These are phyloP conservation scores for Syncerus caffer DNA, from an alignment of 2,797 vertebrate genomes.

Conservation along the genomic window DNA sequence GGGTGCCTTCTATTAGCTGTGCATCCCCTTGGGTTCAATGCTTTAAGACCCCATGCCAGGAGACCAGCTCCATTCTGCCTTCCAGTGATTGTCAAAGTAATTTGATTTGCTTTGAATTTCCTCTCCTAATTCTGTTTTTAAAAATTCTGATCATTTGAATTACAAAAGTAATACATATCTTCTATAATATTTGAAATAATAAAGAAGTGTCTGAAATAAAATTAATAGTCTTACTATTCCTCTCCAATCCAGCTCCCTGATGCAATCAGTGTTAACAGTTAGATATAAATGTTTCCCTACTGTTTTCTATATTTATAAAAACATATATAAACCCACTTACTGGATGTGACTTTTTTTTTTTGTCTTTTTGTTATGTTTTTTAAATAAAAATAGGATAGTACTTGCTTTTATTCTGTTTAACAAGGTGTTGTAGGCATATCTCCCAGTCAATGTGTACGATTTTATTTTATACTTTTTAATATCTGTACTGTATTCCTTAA, in stretches of 20 bases:
- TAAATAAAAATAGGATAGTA: not conserved
- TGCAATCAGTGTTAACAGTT: not conserved
- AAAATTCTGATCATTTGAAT: slow-evolving; percentile 4
- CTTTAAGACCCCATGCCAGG: not conserved
- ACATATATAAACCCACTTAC: not conserved
- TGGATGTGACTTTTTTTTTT: not conserved
- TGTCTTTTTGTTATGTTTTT: not conserved
- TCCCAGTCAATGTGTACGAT: not conserved
- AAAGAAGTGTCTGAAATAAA: slow-evolving; percentile 39
- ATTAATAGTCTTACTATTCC: not conserved
- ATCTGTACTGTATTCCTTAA: not conserved
- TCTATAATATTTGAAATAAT: slow-evolving; percentile 5
- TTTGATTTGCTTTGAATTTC: slow-evolving; percentile 21
- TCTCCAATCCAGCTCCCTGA: not conserved
- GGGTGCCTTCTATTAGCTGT: not conserved
- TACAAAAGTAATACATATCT: not conserved
- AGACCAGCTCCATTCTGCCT: not conserved
- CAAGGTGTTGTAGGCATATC: not conserved
- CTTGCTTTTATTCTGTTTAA: not conserved
- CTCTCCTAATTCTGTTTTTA: slow-evolving; percentile 22
- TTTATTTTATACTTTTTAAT: slow-evolving; percentile 23
- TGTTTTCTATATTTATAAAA: slow-evolving; percentile 38
- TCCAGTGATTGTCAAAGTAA: not conserved
- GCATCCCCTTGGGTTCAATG: not conserved
- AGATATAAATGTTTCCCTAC: not conserved